Percentiles rank a stretch among this genome's conserved stretches.
Evolutionary conservation across 2,888 invertebrate species (phyloP).

Genomic region (Acrocyrtus sp.): DNA sequence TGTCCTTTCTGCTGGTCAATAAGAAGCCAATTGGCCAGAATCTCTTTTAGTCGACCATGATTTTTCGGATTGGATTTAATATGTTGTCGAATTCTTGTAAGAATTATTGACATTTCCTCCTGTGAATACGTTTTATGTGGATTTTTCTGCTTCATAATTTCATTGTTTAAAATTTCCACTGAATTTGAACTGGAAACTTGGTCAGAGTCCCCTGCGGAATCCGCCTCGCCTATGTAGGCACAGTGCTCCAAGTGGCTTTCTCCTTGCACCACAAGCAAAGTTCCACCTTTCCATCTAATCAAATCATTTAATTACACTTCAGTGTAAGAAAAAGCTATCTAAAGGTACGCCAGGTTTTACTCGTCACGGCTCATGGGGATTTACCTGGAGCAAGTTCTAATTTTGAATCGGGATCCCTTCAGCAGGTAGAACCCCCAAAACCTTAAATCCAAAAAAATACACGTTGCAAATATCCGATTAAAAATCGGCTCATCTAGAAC

Average conservation of each 20-base stretch:
- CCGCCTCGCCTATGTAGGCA: slow-evolving; percentile 79
- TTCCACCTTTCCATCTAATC: slow-evolving; percentile 79
- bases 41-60: slow-evolving; percentile 53
- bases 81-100: slow-evolving; percentile 57
- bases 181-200: slow-evolving; percentile 68
- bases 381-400: slow-evolving; percentile 81
- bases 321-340: not conserved
- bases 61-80: slow-evolving; percentile 55
- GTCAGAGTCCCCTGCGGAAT: slow-evolving; percentile 80
- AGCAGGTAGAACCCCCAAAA: slow-evolving; percentile 86
- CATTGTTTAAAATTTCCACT: slow-evolving; percentile 35
- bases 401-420: slow-evolving; percentile 78
- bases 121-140: slow-evolving; percentile 27
- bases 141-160: not conserved
- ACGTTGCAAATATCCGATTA: no score
- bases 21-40: slow-evolving; percentile 56
- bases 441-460: no score
- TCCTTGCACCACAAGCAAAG: slow-evolving; percentile 79
- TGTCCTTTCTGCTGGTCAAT: slow-evolving; percentile 15
- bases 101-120: slow-evolving; percentile 57
- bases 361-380: slow-evolving; percentile 5
- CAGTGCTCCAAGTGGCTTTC: slow-evolving; percentile 82
- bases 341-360: no score
- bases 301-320: no score
- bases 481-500: not conserved